Evolutionary conservation across 2,888 invertebrate species (phyloP).

Genomic region (Idaea biselata): DNA sequence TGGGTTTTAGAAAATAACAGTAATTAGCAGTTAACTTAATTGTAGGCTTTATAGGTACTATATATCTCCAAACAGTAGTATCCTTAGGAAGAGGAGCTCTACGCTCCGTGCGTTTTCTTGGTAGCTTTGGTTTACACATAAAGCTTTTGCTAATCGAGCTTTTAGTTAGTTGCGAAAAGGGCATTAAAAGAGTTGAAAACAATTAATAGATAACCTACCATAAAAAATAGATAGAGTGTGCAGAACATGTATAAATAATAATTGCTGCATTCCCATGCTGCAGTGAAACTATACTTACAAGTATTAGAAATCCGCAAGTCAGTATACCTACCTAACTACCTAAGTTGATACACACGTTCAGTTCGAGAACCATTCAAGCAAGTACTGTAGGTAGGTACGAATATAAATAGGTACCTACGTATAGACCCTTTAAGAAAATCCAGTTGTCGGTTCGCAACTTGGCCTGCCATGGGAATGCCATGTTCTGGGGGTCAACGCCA

Average conservation of each 20-base stretch:
- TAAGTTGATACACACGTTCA: conserved; percentile 69
- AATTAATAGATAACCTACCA: no score
- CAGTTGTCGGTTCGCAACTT: conserved; percentile 61
- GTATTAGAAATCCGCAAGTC: conserved; percentile 35
- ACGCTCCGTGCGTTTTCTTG: no score
- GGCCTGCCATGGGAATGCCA: conserved; percentile 62
- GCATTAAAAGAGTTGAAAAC: no score
- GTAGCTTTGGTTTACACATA: no score
- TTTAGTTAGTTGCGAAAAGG: no score
- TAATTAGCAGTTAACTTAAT: no score
- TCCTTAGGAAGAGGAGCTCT: no score
- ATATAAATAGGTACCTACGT: conserved; percentile 30
- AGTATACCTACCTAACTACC: conserved; percentile 46
- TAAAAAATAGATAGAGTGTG: neutral
- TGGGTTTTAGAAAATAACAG: no score
- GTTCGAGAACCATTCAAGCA: conserved; percentile 55
- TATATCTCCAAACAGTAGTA: no score
- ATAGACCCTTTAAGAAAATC: conserved; percentile 65
- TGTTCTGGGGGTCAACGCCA: conserved; percentile 77
- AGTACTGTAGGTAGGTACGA: neutral
- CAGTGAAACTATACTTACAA: neutral
- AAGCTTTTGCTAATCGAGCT: no score
- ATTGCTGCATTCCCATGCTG: neutral
- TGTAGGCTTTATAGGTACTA: no score
- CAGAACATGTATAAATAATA: neutral